phyloP scores from a whole-genome alignment of 2,113 vertebrate species.

The Ascaphus truei region DNA sequence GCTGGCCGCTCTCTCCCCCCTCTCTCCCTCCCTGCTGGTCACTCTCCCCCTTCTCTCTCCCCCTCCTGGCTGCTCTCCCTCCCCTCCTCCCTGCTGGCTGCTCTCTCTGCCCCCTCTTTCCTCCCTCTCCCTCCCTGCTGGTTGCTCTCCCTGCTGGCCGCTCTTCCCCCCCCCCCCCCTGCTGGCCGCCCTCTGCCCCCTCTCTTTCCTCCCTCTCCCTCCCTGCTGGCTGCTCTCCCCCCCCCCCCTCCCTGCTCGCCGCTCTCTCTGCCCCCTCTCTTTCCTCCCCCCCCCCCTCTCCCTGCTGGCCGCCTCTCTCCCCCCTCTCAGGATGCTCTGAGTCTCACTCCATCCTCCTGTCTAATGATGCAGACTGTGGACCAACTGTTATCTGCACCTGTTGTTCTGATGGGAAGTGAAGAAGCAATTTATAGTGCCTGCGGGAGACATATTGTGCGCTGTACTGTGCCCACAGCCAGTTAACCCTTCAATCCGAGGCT shows the following conservation, averaged over 20 bases:
- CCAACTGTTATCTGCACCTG: slow-evolving; percentile 30
- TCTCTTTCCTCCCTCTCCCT: background rate
- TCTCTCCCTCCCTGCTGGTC: background rate
- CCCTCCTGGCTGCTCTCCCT: too few relatives aligned
- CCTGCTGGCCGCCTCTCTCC: too few relatives aligned
- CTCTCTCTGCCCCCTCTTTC: too few relatives aligned
- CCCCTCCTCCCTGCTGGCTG: too few relatives aligned
- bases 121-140: slow-evolving; percentile 1
- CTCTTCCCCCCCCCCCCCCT: too few relatives aligned
- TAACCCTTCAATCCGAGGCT: background rate
- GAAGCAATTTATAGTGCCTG: background rate
- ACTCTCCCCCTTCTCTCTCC: too few relatives aligned
- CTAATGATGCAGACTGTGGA: slow-evolving; percentile 12
- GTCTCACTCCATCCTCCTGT: background rate
- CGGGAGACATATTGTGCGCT: background rate
- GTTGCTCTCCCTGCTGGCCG: too few relatives aligned
- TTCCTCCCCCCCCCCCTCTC: too few relatives aligned
- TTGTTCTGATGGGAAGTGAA: background rate
- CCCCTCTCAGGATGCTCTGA: background rate
- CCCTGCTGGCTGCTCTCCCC: background rate
- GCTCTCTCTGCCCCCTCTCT: background rate
- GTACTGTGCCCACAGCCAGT: background rate
- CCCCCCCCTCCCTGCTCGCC: background rate
- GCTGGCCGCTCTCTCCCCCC: too few relatives aligned
- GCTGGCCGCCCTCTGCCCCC: background rate